phyloP scores from a whole-genome alignment of 2,888 invertebrate species.

The Melieria crassipennis region DNA sequence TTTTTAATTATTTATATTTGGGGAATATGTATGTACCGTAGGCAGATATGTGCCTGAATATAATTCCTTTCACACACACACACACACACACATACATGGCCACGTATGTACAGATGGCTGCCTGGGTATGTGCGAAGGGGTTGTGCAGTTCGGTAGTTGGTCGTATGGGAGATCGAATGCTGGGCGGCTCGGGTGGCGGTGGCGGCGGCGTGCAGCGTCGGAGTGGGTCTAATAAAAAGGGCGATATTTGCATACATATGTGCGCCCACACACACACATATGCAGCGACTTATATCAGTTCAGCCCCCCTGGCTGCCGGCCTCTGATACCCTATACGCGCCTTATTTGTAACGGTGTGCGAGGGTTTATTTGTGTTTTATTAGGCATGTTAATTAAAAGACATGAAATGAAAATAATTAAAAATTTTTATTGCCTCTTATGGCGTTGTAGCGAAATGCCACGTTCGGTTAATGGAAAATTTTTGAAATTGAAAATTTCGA shows the following conservation, averaged over 20 bases:
- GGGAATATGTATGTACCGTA: constrained; percentile 46
- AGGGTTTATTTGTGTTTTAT: constrained; percentile 42
- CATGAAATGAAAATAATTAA: constrained; percentile 47
- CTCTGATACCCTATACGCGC: constrained; percentile 14
- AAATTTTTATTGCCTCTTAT: constrained; percentile 56
- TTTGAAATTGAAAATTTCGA: constrained; percentile 24
- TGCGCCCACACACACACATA: constrained; percentile 6
- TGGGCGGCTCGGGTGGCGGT: too few species aligned
- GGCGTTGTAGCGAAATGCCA: too few species aligned
- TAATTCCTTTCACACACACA: background rate
- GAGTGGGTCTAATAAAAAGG: constrained; percentile 9
- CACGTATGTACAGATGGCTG: background rate
- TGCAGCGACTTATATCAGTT: constrained; percentile 12
- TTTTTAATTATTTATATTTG: constrained; percentile 58
- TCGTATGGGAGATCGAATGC: background rate
- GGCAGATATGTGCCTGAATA: constrained; percentile 1
- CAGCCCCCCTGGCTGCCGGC: background rate
- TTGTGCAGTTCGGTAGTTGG: too few species aligned
- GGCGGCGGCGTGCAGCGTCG: background rate
- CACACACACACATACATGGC: background rate
- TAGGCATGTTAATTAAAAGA: constrained; percentile 50
- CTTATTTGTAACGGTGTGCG: constrained; percentile 21
- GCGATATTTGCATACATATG: constrained; percentile 12
- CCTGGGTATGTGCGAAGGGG: background rate
- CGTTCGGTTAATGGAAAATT: constrained; percentile 19